These are phyloP conservation scores for Morelia viridis DNA, from an alignment of 2,797 vertebrate species.

Conservation along the genomic window DNA sequence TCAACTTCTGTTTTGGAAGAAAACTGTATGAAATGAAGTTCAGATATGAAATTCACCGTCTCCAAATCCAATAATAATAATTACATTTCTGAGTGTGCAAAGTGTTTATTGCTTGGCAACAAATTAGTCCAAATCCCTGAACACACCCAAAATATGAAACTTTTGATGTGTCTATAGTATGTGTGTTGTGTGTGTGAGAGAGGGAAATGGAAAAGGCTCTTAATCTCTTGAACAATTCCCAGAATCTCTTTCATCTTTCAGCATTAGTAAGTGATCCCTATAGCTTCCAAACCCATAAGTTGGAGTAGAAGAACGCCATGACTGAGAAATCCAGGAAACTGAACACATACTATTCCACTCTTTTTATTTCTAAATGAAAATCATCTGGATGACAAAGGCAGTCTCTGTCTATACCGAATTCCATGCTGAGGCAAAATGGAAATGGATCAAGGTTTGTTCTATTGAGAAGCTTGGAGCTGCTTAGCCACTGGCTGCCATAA, in stretches of 20 bases:
- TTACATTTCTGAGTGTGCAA: not conserved
- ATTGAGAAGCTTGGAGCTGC: not conserved
- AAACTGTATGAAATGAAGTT: not conserved
- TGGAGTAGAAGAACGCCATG: not conserved
- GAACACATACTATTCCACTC: not conserved
- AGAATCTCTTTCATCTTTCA: not conserved
- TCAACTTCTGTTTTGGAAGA: not conserved
- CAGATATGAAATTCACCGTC: not conserved
- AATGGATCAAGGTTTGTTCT: not conserved
- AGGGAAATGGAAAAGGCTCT: not conserved
- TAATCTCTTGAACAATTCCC: not conserved
- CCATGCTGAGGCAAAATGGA: not conserved
- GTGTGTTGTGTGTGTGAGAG: not conserved
- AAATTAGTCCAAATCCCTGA: not conserved
- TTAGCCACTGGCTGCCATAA: not conserved
- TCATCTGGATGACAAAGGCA: not conserved
- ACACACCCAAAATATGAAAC: not conserved
- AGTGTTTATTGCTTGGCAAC: not conserved
- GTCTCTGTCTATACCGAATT: too few relatives aligned
- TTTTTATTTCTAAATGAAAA: not conserved
- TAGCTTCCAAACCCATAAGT: not conserved
- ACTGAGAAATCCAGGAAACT: not conserved
- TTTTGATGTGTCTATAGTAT: not conserved
- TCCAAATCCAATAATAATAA: not conserved
- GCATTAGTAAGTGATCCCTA: not conserved